These are phyloP conservation scores for rat (Rattus norvegicus) DNA, from an alignment of 2,113 vertebrate species.

Conservation along the genomic window DNA sequence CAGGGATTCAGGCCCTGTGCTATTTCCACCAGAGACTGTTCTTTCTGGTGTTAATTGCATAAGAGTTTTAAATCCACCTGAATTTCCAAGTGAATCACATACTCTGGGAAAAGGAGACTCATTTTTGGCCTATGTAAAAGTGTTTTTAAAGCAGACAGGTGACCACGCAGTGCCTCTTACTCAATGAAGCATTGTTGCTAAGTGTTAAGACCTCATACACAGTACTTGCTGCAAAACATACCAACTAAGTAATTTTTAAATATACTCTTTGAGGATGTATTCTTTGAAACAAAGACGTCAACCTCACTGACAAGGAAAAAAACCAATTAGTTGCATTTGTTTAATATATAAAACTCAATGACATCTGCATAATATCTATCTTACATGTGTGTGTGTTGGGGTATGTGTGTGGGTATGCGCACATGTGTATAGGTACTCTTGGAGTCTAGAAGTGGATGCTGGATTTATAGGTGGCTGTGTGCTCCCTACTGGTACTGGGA, in stretches of 20 bases:
- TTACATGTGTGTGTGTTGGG: neutral
- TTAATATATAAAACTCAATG: neutral
- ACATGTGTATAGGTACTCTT: too few relatives aligned
- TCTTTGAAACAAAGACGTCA: constrained; percentile 14
- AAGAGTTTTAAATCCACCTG: neutral
- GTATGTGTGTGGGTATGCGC: neutral
- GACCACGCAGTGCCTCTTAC: neutral
- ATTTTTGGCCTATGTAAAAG: neutral
- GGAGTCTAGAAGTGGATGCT: neutral
- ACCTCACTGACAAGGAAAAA: constrained; percentile 7
- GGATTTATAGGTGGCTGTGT: neutral
- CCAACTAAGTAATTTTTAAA: neutral
- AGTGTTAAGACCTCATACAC: neutral
- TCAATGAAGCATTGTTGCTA: neutral
- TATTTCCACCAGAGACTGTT: constrained; percentile 8
- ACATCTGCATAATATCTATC: neutral
- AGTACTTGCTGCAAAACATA: neutral
- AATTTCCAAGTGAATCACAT: neutral
- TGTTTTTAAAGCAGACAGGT: neutral
- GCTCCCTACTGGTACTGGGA: neutral
- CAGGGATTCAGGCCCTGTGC: neutral
- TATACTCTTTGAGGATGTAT: neutral
- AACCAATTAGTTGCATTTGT: neutral
- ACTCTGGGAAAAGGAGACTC: constrained; percentile 6
- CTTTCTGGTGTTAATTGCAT: constrained; percentile 21